phyloP scores from a whole-genome alignment of 2,888 invertebrate species.

The Keiferia lycopersicella region DNA sequence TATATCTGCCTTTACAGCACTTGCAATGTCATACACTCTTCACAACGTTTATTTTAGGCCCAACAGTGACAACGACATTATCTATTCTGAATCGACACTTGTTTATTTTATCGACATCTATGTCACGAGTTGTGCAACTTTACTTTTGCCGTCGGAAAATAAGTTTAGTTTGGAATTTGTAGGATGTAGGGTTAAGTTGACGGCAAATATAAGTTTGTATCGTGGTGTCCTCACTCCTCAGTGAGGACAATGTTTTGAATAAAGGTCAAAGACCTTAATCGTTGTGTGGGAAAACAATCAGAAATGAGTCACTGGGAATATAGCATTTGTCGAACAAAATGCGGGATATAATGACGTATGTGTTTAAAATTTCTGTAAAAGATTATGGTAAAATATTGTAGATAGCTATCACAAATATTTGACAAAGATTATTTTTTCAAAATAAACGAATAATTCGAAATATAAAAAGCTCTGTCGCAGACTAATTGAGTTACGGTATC shows the following conservation, averaged over 20 bases:
- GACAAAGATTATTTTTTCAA: no score
- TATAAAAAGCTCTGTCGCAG: no score
- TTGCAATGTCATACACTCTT: conserved; percentile 24
- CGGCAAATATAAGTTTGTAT: conserved; percentile 34
- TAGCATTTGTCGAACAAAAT: neutral
- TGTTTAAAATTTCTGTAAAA: no score
- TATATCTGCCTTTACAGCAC: conserved; percentile 36
- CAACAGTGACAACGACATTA: conserved; percentile 71
- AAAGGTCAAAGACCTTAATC: conserved; percentile 61
- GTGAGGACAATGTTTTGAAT: conserved; percentile 65
- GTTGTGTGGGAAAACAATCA: conserved; percentile 41
- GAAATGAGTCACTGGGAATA: conserved; percentile 9
- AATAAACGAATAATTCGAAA: no score
- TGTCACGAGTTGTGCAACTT: conserved; percentile 22
- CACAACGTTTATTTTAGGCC: conserved; percentile 60
- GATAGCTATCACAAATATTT: no score
- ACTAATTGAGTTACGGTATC: no score
- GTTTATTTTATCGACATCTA: conserved; percentile 67
- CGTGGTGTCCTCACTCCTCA: conserved; percentile 52
- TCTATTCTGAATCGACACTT: conserved; percentile 69
- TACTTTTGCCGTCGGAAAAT: neutral
- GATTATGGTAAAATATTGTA: no score
- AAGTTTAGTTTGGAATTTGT: neutral
- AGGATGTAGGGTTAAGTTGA: conserved; percentile 13
- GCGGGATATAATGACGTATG: no score